phyloP scores from a whole-genome alignment of 2,113 vertebrate species.

The Andinoacara biseriatus region DNA sequence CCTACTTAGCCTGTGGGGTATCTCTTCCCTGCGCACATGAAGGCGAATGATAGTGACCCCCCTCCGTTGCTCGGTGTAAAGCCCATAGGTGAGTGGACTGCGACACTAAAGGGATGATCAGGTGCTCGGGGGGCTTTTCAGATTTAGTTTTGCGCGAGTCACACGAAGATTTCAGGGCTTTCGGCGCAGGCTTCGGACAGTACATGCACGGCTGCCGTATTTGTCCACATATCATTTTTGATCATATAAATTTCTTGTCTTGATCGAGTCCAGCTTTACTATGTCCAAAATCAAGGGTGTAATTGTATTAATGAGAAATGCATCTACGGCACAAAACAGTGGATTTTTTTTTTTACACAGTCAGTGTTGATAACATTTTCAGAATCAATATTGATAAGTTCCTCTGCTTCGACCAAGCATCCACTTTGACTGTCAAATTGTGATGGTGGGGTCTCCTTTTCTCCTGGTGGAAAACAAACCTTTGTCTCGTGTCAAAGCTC shows the following conservation, averaged over 20 bases:
- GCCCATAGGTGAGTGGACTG: conserved; percentile 26
- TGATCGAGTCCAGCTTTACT: too few species aligned
- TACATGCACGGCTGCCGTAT: background rate
- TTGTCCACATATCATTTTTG: background rate
- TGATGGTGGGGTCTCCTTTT: background rate
- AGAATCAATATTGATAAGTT: background rate
- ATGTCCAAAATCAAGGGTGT: background rate
- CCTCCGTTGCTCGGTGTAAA: conserved; percentile 13
- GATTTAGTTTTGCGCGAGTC: conserved; percentile 1
- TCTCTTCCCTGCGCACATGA: conserved; percentile 47
- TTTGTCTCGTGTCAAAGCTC: conserved; percentile 81
- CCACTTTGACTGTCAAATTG: background rate
- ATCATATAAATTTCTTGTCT: background rate
- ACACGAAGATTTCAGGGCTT: background rate
- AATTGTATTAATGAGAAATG: background rate
- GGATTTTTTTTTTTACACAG: background rate
- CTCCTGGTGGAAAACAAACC: conserved; percentile 61
- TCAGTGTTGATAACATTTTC: background rate
- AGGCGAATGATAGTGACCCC: conserved; percentile 53
- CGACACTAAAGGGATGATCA: conserved; percentile 40
- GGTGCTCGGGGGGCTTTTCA: conserved; percentile 30
- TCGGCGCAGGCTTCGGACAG: background rate
- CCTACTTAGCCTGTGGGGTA: conserved; percentile 42
- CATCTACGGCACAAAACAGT: background rate
- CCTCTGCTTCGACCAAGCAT: background rate